Conservation (phyloP, 2,888 invertebrate species). For the Xestia xanthographa region DNA sequence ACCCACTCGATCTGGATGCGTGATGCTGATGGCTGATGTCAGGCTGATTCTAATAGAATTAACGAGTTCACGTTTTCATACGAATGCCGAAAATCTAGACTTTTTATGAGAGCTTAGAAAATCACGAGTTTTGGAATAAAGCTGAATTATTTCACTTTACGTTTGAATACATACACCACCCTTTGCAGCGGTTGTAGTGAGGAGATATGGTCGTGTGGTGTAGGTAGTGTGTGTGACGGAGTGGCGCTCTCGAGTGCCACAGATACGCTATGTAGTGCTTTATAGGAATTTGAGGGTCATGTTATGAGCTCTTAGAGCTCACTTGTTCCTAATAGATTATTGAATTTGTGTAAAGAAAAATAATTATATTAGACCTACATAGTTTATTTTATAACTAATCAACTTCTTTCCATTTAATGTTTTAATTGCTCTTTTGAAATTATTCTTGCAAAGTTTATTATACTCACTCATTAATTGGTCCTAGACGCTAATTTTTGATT, state of each 20-base stretch:
- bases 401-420: too few relatives aligned
- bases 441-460: too few relatives aligned
- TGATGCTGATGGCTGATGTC: conserved; percentile 23
- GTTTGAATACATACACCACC: conserved; percentile 1
- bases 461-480: too few relatives aligned
- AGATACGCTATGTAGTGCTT: not conserved
- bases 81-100: conserved; percentile 29
- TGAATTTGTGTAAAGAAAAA: not conserved
- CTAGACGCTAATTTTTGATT: too few relatives aligned
- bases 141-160: conserved; percentile 13
- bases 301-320: not conserved
- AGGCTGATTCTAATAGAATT: conserved; percentile 46
- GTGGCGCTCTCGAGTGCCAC: too few relatives aligned
- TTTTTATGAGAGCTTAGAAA: conserved; percentile 11
- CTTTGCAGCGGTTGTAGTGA: not conserved
- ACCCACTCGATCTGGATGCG: not conserved
- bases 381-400: too few relatives aligned
- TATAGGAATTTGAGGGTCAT: not conserved
- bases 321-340: not conserved
- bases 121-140: conserved; percentile 3
- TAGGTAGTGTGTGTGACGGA: too few relatives aligned
- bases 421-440: too few relatives aligned
- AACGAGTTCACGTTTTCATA: conserved; percentile 46
- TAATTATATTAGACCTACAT: too few relatives aligned
- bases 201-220: not conserved